Percentiles rank a stretch among this genome's conserved stretches.
phyloP scores from a whole-genome alignment of 2,797 vertebrate genomes.

The Hippopotamyrus pictus region DNA sequence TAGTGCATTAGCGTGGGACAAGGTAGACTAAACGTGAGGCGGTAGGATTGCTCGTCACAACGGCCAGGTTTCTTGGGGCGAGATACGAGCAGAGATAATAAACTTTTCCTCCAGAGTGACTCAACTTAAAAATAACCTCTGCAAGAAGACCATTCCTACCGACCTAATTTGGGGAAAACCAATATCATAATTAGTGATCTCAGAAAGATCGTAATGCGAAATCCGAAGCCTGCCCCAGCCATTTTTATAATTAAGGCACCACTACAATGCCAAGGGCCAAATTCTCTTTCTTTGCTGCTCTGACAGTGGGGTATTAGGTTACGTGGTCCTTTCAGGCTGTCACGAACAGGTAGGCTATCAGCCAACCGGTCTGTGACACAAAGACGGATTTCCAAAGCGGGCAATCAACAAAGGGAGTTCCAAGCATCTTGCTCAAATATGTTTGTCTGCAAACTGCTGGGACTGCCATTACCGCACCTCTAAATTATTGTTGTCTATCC shows the following conservation, averaged over 20 bases:
- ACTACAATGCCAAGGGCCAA: conserved; percentile 43
- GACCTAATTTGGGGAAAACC: conserved; percentile 63
- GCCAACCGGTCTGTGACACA: neutral
- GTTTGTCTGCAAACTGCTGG: neutral
- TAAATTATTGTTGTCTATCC: neutral
- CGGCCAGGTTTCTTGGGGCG: conserved; percentile 68
- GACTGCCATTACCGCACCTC: neutral
- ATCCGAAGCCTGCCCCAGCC: conserved; percentile 60
- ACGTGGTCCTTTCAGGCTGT: conserved; percentile 30
- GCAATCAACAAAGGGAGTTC: neutral
- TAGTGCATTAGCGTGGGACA: conserved; percentile 53
- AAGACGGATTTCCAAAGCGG: neutral
- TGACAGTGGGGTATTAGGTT: conserved; percentile 43
- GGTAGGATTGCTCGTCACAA: conserved; percentile 67
- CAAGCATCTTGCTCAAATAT: neutral
- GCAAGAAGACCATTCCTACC: conserved; percentile 47
- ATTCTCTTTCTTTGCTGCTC: neutral
- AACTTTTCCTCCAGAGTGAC: conserved; percentile 56
- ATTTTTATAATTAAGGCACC: conserved; percentile 63
- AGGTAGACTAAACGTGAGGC: conserved; percentile 72
- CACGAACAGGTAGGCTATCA: neutral
- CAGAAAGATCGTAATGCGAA: conserved; percentile 64
- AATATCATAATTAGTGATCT: conserved; percentile 85
- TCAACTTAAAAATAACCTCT: conserved; percentile 67
- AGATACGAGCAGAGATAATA: conserved; percentile 58